These are phyloP conservation scores for Henicopernis longicauda DNA, from an alignment of 2,113 vertebrate species.

Conservation along the genomic window DNA sequence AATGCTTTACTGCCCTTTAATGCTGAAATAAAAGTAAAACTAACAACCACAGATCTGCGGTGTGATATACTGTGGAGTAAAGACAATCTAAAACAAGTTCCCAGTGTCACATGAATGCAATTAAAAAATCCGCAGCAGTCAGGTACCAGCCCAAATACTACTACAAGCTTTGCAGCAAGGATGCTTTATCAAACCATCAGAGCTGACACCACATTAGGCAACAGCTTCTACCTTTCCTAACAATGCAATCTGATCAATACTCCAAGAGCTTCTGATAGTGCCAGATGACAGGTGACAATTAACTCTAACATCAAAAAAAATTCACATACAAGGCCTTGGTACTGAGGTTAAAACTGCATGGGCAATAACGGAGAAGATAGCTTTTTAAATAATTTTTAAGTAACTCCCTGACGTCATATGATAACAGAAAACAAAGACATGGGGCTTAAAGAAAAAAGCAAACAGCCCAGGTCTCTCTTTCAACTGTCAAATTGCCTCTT, in stretches of 20 bases:
- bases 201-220: not conserved
- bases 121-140: not conserved
- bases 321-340: not conserved
- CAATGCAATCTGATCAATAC: slow-evolving; percentile 12
- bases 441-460: not conserved
- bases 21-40: slow-evolving; percentile 34
- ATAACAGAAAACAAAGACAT: not conserved
- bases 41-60: not conserved
- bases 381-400: not conserved
- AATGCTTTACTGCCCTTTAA: not conserved
- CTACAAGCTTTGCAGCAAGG: not conserved
- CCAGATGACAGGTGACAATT: not conserved
- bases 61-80: not conserved
- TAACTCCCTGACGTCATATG: not conserved
- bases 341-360: not conserved
- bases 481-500: not conserved
- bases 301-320: not conserved
- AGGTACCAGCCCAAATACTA: not conserved
- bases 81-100: not conserved
- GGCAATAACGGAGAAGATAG: not conserved
- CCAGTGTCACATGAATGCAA: not conserved
- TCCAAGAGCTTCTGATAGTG: not conserved
- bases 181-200: not conserved
- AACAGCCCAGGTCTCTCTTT: not conserved
- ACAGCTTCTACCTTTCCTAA: not conserved